Base-by-base conservation (phyloP, 2,888 invertebrate species). In the Lymantria dispar region DNA sequence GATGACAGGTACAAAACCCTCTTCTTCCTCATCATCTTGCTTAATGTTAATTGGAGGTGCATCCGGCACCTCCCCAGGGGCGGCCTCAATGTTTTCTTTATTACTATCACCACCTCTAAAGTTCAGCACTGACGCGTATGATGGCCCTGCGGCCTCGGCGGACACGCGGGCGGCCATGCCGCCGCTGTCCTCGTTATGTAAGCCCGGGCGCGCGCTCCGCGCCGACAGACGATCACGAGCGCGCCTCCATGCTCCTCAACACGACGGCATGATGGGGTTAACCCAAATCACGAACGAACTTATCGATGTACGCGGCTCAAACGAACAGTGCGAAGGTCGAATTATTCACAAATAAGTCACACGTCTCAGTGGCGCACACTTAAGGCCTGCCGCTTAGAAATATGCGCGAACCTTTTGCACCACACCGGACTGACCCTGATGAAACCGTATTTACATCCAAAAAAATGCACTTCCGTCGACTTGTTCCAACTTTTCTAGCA, bases 71-170 rank as follows among this genome's bases (percentile, higher is more conserved):
- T 84, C 83, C 47, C 81, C 78, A 57, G 80, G 78, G 30, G 82
- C 73, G 50, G 84, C 79, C 73, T 90, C 87, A 66, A 91, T 93
- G 76, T 94, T 94, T 74, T 94, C 94, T 65, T 94, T 94, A 62
- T 94, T 94, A 70, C 92, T 92, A 49, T 92, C 92, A 66, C 88
- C 82, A 52, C 86, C 90, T 76, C 88, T 90, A 75, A 94, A 93
- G 90, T 94, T 94, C 76, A 94, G 92, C 76, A 95, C 94, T 64
- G 94, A 94, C 68, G 95, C 95, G 85, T 95, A 95, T 49, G 95
- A 95, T 73, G 94, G 93, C 71, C 94, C 94, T 62, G 93, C 90
- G 79, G 80, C 87, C 88, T 90, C 88, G 68, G 83, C 83, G 73
- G 88, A 87, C 76, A 88, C 88, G 74, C 91, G 86, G 71, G 92